Evolutionary conservation across 2,888 invertebrate genomes (phyloP).

Genomic region (Danaus chrysippus): DNA sequence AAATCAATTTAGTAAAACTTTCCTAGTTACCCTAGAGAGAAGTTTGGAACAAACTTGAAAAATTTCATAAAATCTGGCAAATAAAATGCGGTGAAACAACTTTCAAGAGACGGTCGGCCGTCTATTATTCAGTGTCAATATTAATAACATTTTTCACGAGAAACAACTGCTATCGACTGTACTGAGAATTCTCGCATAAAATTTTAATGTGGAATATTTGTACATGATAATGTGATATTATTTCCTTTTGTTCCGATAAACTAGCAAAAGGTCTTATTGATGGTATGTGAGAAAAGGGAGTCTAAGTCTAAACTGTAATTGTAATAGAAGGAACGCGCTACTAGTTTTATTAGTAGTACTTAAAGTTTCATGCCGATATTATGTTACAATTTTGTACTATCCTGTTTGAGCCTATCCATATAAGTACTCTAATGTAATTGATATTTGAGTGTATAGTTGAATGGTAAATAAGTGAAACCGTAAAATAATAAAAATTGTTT

Average conservation of each 20-base stretch:
- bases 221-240: too few species aligned
- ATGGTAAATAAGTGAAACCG: not conserved
- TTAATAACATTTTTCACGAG: not conserved
- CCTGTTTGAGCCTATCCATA: too few species aligned
- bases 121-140: slow-evolving; percentile 8
- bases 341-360: too few species aligned
- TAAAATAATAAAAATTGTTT: slow-evolving; percentile 9
- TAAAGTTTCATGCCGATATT: too few species aligned
- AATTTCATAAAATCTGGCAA: slow-evolving; percentile 15
- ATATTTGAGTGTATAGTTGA: not conserved
- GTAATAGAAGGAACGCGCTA: too few species aligned
- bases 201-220: not conserved
- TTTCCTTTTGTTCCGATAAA: too few species aligned
- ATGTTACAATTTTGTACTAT: too few species aligned
- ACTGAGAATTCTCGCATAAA: not conserved
- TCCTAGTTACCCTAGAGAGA: slow-evolving; percentile 16
- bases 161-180: not conserved
- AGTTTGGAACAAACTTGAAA: slow-evolving; percentile 19
- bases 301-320: too few species aligned
- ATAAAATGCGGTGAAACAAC: slow-evolving; percentile 21
- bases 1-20: slow-evolving; percentile 16
- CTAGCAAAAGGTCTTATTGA: too few species aligned
- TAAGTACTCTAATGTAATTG: too few species aligned
- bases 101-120: slow-evolving; percentile 18
- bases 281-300: too few species aligned